These are phyloP conservation scores for Formica exsecta DNA, from an alignment of 1,140 invertebrate genomes.

Conservation along the genomic window DNA sequence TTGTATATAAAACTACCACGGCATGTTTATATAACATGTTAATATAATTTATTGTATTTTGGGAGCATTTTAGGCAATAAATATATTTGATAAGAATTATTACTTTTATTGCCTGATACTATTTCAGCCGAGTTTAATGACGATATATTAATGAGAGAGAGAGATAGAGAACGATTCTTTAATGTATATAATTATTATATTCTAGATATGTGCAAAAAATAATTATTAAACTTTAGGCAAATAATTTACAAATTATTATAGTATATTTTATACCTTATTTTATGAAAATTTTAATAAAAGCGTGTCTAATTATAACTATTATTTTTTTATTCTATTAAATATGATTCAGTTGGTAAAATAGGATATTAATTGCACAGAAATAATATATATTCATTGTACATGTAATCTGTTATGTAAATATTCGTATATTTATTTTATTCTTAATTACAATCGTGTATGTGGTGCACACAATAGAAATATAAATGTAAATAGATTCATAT, in stretches of 20 bases:
- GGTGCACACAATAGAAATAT: slow-evolving; percentile 82
- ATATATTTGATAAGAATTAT: slow-evolving; percentile 75
- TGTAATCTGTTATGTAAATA: slow-evolving; percentile 81
- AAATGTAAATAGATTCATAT: slow-evolving; percentile 79
- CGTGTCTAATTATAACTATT: background rate
- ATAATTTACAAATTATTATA: slow-evolving; percentile 9
- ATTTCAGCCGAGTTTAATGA: slow-evolving; percentile 16
- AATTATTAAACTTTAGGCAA: background rate
- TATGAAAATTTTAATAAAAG: slow-evolving; percentile 21
- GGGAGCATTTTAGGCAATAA: slow-evolving; percentile 78
- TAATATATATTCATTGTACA: slow-evolving; percentile 68
- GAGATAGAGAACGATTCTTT: background rate
- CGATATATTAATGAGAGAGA: background rate
- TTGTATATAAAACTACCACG: slow-evolving; percentile 70
- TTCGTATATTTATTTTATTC: slow-evolving; percentile 80
- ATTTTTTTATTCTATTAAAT: background rate
- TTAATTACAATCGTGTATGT: slow-evolving; percentile 79
- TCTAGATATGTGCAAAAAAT: slow-evolving; percentile 12
- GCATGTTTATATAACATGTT: slow-evolving; percentile 65
- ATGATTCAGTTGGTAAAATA: slow-evolving; percentile 30
- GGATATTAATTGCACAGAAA: slow-evolving; percentile 60
- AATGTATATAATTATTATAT: slow-evolving; percentile 25
- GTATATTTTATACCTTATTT: background rate
- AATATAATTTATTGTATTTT: slow-evolving; percentile 79
- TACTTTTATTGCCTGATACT: slow-evolving; percentile 30